Base-by-base conservation (phyloP, 2,113 vertebrate genomes). In the Serilophus lunatus region DNA sequence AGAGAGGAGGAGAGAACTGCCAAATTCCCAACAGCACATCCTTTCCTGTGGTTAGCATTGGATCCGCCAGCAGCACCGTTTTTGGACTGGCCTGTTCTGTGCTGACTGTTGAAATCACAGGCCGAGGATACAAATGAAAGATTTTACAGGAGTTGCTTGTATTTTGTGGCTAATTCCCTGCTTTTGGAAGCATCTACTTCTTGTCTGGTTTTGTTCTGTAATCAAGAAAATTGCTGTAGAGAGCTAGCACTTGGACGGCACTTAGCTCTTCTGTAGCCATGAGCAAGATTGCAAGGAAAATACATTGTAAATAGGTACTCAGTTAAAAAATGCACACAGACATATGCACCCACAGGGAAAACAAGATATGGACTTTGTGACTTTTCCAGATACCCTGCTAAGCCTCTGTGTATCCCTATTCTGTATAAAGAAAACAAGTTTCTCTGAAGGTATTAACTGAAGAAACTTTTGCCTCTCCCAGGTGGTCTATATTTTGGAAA, bases 401-500 rank as follows among this genome's bases (percentile, higher is more conserved):
- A 88, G 19, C 35, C 42, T 70, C 79, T 85, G 38, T 33, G 10
- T 61, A 24, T 89, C 40, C 29, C 36, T 79, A 1, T 60, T 75
- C 76, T 86, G 28, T n/a, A 78, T 88, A 69, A 44, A 82, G 54
- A 47, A 80, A 81, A 16, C 56, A 50, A 51, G 22, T 90, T 86
- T 84, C 53, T 78, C 38, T 88, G 70, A 70, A 74, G 42, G 29
- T 82, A 22, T 36, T 97, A 69, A 96, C 74, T 83, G 3, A 79
- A 50, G 84, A 44, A 93, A 75, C 47, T 49, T 83, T 90, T 56
- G 86, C 24, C 86, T 92, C 80, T 96, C 93, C 26, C 91, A 99
- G 99, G 99, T 99, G 93, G 98, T 99, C 94, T 99, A 98, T 94
- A 99, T 99, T 93, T 96, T 98, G 90, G 99, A 99, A 95, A 98